Base-by-base conservation (phyloP, 2,888 invertebrate species). In the Caenorhabditis japonica region DNA sequence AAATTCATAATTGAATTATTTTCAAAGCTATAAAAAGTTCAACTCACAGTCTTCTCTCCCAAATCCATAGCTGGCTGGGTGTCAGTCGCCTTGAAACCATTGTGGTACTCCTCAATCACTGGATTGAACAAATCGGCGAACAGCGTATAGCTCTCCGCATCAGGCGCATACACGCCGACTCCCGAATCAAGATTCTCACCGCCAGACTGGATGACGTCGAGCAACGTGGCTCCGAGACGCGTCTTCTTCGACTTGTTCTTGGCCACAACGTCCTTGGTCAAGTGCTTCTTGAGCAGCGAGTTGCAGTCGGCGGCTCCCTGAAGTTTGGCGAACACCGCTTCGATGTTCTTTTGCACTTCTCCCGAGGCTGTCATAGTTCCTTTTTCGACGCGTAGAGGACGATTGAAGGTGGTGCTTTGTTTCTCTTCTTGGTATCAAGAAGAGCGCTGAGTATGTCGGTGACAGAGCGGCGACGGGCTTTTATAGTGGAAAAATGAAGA, bases 131-230 rank as follows among this genome's bases (percentile, higher is more conserved):
- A 91, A 64, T 93, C 93, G 72, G 93, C 91, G 89, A 96, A 97
- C 51, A 93, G 91, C 84, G 93, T 92, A 91, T 97, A 97, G 60
- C 95, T 89, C 89, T 97, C 95, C 76, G 96, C 95, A 89, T 97
- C 97, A 71, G 96, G 95, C 66, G 96, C 96, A 89, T 97, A 97
- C 90, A 97, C 93, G 89, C 96, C 95, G 76, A 95, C 93, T 86
- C 95, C 94, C 80, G 94, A 94, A 90, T 96, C 95, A 89, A 93
- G 92, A 90, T 97, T 96, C 90, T 94, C 94, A 88, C 94, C 91
- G 89, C 94, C 96, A 85, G 96, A 96, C 90, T 95, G 95, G 89
- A 95, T 93, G 88, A 93, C 93, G 90, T 95, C 95, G 88, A 95
- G 91, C 75, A 95, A 92, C 72, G 93, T 93, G 75, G 95, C 94